These are phyloP conservation scores for Oophaga pumilio DNA, from an alignment of 2,113 vertebrate genomes.

Conservation along the genomic window DNA sequence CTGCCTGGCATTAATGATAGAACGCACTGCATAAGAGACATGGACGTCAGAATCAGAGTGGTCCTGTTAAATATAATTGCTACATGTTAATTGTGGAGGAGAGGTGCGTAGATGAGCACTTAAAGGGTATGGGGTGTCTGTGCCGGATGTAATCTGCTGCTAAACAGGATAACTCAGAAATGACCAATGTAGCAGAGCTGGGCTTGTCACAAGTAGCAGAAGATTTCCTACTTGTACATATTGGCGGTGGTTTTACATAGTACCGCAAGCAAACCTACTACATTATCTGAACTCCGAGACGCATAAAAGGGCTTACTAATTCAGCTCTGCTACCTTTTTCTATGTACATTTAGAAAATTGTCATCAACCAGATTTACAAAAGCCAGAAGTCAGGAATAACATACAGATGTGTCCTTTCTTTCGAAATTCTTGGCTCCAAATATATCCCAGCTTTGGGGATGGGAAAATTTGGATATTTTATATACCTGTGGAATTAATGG, in stretches of 20 bases:
- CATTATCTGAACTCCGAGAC: too few species aligned
- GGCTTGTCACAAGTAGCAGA: not conserved
- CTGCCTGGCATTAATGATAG: not conserved
- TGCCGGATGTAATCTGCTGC: not conserved
- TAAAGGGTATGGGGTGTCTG: not conserved
- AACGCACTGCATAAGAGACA: too few species aligned
- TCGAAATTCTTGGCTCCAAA: too few species aligned
- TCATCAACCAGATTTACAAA: not conserved
- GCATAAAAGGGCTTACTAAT: too few species aligned
- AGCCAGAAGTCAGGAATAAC: too few species aligned
- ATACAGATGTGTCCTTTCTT: too few species aligned
- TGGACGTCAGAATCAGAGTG: slow-evolving; percentile 2
- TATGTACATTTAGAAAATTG: not conserved
- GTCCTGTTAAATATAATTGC: slow-evolving; percentile 31
- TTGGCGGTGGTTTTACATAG: too few species aligned
- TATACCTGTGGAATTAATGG: too few species aligned
- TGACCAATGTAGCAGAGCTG: not conserved
- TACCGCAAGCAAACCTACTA: too few species aligned
- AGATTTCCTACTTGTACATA: not conserved
- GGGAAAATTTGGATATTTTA: too few species aligned
- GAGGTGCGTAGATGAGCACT: slow-evolving; percentile 24
- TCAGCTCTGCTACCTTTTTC: not conserved
- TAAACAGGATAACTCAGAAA: not conserved
- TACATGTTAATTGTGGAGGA: slow-evolving; percentile 13
- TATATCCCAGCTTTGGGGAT: too few species aligned